Percentiles rank a stretch among this genome's conserved stretches.
Conservation (phyloP, 2,888 invertebrate genomes). For the Pristionchus mayeri region DNA sequence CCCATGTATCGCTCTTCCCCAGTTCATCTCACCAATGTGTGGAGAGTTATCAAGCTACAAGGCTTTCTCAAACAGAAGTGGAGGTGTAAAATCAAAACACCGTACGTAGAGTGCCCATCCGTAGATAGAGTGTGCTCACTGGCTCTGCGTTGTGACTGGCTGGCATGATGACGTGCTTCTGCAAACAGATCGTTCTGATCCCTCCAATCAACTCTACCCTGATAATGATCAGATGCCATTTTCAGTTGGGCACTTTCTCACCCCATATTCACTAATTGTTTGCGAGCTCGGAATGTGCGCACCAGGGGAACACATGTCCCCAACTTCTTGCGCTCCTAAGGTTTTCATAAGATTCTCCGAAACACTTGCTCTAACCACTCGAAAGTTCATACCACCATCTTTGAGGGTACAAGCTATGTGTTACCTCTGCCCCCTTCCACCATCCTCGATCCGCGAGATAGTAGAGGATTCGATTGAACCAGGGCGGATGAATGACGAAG, state of each 20-base stretch:
- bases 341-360: not conserved
- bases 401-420: not conserved
- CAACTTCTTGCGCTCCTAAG: not conserved
- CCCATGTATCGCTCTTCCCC: no score
- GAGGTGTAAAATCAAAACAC: no score
- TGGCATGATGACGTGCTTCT: conserved; percentile 39
- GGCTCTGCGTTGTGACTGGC: conserved; percentile 35
- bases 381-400: not conserved
- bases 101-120: conserved; percentile 47
- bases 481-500: conserved; percentile 35
- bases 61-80: no score
- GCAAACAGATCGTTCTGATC: not conserved
- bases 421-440: conserved; percentile 27
- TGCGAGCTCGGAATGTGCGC: not conserved
- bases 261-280: not conserved
- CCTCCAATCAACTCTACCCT: no score
- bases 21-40: no score
- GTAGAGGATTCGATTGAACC: conserved; percentile 41
- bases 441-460: not conserved
- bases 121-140: conserved; percentile 44
- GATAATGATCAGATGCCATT: not conserved
- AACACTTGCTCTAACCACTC: conserved; percentile 15
- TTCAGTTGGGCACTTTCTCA: not conserved
- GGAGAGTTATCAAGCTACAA: no score
- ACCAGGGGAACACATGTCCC: not conserved